Base-by-base conservation (phyloP, 2,113 vertebrate species). In the Onychorhynchus coronatus region DNA sequence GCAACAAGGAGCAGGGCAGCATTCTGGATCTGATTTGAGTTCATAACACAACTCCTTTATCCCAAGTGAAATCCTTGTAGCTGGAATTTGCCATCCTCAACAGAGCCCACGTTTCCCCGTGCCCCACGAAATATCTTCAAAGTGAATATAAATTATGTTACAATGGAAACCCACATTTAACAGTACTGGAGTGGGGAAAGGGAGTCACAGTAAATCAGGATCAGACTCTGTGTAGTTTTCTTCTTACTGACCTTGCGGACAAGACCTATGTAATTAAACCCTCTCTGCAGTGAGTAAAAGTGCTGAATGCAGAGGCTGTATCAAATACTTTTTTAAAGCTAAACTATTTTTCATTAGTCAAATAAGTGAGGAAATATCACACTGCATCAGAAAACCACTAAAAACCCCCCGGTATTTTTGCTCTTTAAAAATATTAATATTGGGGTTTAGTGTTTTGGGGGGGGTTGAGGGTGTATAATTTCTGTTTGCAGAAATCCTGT, bases 241-340 rank as follows among this genome's bases (percentile, higher is more conserved):
- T 88, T 79, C 63, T 90, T 61, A 35, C 67, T 82, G 66, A 88
- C 82, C 73, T 85, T 75, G 70, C 2, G 6, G 85, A 95, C 68
- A 80, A 85, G 71, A 80, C 72, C 62, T 68, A 6, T 81, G 56
- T 67, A 75, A 93, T 91, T 63, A 94, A 92, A 95, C 47, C 49
- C 39, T 72, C 87, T 88, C 50, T 66, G 72, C 31, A 72, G 61
- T 35, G 20, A 88, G 49, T 46, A 65, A 39, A 56, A 80, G 77
- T 72, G 59, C 58, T 86, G 62, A 66, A 63, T 74, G 31, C 28
- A 62, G 65, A 76, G 37, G 14, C 46, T 61, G 28, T n/a, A n/a
- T 50, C 42, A 79, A 67, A 61, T 66, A 35, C 21, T 28, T 42
- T 65, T 65, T 18, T 87, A 5, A 61, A 44, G 28, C 46, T 33